These are phyloP conservation scores for Philotrypesis tridentata DNA, from an alignment of 1,140 invertebrate genomes.

Conservation along the genomic window DNA sequence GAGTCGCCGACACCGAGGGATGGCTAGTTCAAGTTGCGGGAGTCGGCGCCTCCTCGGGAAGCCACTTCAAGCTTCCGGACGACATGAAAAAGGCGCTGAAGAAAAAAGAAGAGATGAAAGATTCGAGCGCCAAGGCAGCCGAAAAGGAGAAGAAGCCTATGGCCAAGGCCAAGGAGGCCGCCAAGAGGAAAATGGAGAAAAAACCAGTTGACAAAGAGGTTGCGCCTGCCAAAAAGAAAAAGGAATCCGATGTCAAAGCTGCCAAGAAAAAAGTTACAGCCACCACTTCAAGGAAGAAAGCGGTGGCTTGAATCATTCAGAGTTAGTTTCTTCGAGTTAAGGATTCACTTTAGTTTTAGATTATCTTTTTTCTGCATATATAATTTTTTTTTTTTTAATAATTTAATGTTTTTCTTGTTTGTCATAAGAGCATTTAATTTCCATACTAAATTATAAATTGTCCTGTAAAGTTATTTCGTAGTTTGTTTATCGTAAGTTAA, in stretches of 20 bases:
- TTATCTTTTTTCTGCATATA: not conserved
- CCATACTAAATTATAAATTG: constrained; percentile 3
- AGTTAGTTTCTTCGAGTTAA: too few relatives aligned
- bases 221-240: not conserved
- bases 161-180: not conserved
- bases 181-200: constrained; percentile 17
- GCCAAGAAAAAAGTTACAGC: not conserved
- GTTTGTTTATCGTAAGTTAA: too few relatives aligned
- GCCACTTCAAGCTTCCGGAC: constrained; percentile 37
- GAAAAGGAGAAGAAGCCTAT: constrained; percentile 3
- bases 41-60: constrained; percentile 2
- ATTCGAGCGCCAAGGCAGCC: not conserved
- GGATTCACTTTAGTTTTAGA: not conserved
- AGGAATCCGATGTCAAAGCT: not conserved
- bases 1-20: not conserved
- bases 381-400: not conserved
- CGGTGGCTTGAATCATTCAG: not conserved
- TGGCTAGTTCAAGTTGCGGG: constrained; percentile 31
- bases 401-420: not conserved
- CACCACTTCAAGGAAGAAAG: constrained; percentile 9
- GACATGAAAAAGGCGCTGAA: not conserved
- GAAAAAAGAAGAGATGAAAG: not conserved
- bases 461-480: not conserved
- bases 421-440: too few relatives aligned
- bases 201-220: not conserved